Evolutionary conservation across 2,113 vertebrate species (phyloP).

Genomic region (Cichladusa arquata): DNA sequence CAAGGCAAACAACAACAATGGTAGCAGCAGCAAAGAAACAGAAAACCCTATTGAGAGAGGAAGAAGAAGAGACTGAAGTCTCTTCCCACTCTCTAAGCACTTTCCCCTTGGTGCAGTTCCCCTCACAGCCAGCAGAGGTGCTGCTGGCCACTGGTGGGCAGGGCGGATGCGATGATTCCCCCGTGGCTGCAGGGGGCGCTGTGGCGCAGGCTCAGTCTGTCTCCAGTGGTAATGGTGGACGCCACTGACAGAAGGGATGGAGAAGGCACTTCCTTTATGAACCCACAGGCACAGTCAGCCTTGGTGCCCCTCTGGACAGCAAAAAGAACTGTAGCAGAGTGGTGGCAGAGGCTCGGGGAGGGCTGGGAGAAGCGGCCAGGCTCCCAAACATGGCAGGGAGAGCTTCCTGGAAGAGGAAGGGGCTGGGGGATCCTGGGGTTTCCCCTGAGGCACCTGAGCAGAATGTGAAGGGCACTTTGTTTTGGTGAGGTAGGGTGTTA

Average conservation of each 20-base stretch:
- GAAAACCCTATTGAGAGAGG: too few species aligned
- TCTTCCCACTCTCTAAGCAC: accelerated
- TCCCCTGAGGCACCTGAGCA: not conserved
- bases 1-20: not conserved
- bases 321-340: not conserved
- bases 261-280: too few species aligned
- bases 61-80: too few species aligned
- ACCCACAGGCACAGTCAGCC: accelerated
- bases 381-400: not conserved
- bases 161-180: too few species aligned
- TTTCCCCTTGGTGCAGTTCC: not conserved
- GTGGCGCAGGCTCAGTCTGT: not conserved
- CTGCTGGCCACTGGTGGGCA: too few species aligned
- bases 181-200: not conserved
- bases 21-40: not conserved
- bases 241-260: not conserved
- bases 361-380: not conserved
- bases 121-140: not conserved
- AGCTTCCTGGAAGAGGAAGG: not conserved
- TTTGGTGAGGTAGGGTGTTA: too few species aligned
- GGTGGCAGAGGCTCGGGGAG: too few species aligned
- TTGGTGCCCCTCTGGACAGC: not conserved
- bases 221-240: not conserved
- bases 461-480: too few species aligned
- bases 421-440: too few species aligned